These are phyloP conservation scores for Sphenopsis melanotis DNA, from an alignment of 2,797 vertebrate species.

Conservation along the genomic window DNA sequence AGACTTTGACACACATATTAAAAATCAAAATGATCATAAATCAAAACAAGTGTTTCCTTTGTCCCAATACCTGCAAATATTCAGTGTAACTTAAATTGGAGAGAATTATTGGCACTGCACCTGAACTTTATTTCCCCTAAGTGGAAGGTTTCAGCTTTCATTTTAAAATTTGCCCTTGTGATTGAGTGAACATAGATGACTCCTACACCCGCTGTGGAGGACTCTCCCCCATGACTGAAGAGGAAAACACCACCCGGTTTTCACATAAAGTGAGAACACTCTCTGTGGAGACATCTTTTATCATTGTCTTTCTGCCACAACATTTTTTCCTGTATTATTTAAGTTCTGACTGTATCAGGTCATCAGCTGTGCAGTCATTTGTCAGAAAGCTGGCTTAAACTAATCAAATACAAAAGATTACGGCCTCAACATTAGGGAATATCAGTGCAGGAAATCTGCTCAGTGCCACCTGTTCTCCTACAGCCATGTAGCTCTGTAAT, in stretches of 20 bases:
- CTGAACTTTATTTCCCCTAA: background rate
- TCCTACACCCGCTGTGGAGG: background rate
- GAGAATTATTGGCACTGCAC: background rate
- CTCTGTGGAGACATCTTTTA: background rate
- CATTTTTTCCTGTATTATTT: background rate
- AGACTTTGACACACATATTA: background rate
- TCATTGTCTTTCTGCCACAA: background rate
- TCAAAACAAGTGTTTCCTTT: background rate
- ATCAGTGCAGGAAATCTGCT: background rate
- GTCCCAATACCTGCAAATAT: background rate
- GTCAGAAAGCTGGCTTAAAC: slow-evolving; percentile 19
- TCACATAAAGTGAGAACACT: background rate
- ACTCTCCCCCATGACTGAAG: background rate
- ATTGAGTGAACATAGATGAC: background rate
- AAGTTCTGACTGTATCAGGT: slow-evolving; percentile 1
- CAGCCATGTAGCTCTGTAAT: background rate
- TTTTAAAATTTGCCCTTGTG: background rate
- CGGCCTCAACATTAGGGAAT: background rate
- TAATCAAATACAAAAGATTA: slow-evolving; percentile 29
- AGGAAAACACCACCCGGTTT: background rate
- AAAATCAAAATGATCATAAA: background rate
- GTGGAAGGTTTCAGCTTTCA: background rate
- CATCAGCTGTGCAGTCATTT: slow-evolving; percentile 1
- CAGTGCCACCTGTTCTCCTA: background rate
- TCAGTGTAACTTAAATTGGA: background rate